These are phyloP conservation scores for Progne subis DNA, from an alignment of 2,113 vertebrate species.

Conservation along the genomic window DNA sequence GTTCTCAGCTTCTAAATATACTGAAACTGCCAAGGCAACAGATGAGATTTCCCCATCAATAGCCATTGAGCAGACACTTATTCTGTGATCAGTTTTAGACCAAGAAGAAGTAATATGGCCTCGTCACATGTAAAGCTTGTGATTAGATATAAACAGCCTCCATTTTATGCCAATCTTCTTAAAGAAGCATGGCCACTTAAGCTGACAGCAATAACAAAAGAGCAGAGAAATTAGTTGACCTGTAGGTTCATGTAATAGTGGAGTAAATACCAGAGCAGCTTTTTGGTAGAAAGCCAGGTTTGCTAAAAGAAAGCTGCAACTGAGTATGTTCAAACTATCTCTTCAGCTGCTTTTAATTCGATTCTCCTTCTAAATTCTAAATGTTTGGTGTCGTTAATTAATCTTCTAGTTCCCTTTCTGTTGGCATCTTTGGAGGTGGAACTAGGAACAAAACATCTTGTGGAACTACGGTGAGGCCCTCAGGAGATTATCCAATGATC, in stretches of 20 bases:
- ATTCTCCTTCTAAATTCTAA: not conserved
- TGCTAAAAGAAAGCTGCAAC: not conserved
- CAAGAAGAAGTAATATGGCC: conserved; percentile 5
- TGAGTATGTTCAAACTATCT: not conserved
- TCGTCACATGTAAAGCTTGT: not conserved
- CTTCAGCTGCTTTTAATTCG: not conserved
- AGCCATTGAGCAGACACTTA: conserved; percentile 17
- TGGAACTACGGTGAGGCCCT: not conserved
- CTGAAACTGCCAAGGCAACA: conserved; percentile 44
- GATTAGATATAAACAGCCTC: not conserved
- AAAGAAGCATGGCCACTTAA: not conserved
- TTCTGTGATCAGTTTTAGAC: conserved; percentile 22
- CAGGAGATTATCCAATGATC: not conserved
- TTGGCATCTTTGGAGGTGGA: not conserved
- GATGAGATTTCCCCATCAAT: conserved; percentile 48
- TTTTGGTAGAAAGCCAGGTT: not conserved
- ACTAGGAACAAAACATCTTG: not conserved
- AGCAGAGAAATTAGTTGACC: not conserved
- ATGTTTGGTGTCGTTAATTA: not conserved
- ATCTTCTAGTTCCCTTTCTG: not conserved
- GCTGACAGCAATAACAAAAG: not conserved
- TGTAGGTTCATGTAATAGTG: not conserved
- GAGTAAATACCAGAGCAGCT: not conserved
- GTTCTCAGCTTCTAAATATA: conserved; percentile 42
- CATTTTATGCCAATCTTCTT: not conserved